These are phyloP conservation scores for Aurelia coerulea DNA, from an alignment of 30 jellyfish, hydroid and myxozoan genomes.

Conservation along the genomic window DNA sequence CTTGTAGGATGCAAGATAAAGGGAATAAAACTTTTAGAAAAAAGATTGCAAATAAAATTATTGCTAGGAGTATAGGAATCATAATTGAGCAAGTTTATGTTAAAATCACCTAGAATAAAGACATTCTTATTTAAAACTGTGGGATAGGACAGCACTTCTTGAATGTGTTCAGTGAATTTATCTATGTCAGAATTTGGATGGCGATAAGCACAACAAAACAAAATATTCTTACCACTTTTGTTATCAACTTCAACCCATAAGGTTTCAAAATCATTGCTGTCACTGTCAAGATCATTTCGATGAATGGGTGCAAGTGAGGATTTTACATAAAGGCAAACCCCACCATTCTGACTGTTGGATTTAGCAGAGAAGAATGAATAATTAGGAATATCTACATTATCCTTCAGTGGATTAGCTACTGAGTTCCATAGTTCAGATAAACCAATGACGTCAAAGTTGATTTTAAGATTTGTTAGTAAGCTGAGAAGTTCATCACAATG, in stretches of 20 bases:
- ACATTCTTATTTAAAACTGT: not conserved
- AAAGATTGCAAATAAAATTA: slow-evolving; percentile 5
- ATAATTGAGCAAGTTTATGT: slow-evolving; percentile 13
- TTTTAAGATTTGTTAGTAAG: too few relatives aligned
- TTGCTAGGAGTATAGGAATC: slow-evolving; percentile 8
- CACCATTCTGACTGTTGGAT: slow-evolving; percentile 9
- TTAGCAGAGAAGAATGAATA: too few relatives aligned
- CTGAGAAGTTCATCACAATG: not conserved
- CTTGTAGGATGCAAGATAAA: too few relatives aligned
- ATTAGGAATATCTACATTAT: too few relatives aligned
- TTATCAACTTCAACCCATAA: slow-evolving; percentile 41
- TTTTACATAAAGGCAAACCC: slow-evolving; percentile 36
- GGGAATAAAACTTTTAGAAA: slow-evolving; percentile 10
- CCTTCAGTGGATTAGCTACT: too few relatives aligned
- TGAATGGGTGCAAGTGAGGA: not conserved
- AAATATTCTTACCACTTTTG: not conserved
- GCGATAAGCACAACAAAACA: slow-evolving; percentile 15
- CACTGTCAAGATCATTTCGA: slow-evolving; percentile 3
- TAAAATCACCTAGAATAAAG: slow-evolving; percentile 5
- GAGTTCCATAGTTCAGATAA: too few relatives aligned
- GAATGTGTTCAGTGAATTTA: not conserved
- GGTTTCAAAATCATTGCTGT: slow-evolving; percentile 10
- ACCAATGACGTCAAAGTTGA: too few relatives aligned
- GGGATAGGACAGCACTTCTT: slow-evolving; percentile 1
- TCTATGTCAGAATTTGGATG: not conserved